phyloP scores from a whole-genome alignment of 2,113 vertebrate genomes.

The Coryphaenoides rupestris region DNA sequence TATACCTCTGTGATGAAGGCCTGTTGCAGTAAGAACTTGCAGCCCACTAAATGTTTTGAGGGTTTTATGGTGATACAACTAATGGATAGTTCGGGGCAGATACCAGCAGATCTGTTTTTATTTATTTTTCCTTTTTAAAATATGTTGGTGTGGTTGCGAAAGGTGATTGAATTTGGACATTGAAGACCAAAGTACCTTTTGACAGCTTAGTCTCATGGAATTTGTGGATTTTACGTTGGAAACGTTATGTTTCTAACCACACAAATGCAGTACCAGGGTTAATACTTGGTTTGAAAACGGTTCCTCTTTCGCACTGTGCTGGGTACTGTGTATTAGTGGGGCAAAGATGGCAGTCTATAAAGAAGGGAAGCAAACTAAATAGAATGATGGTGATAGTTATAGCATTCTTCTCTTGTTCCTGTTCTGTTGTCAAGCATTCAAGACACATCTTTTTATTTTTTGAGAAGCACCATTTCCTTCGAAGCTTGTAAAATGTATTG shows the following conservation, averaged over 20 bases:
- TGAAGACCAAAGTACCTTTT: constrained; percentile 10
- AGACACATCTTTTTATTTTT: constrained; percentile 30
- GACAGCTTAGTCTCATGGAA: constrained; percentile 20
- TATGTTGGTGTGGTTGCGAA: neutral
- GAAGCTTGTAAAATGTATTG: constrained; percentile 76
- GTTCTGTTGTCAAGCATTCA: constrained; percentile 44
- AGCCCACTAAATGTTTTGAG: too few relatives aligned
- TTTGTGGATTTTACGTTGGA: constrained; percentile 27
- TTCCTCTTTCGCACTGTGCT: neutral
- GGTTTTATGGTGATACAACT: too few relatives aligned
- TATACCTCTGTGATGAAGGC: too few relatives aligned
- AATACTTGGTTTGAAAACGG: neutral
- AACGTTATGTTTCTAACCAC: constrained; percentile 2
- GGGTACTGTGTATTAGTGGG: neutral
- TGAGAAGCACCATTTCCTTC: constrained; percentile 54
- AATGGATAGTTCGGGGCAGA: too few relatives aligned
- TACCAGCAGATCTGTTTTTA: too few relatives aligned
- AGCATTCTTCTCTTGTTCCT: constrained; percentile 39
- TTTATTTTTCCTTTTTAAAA: too few relatives aligned
- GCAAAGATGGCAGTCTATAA: neutral
- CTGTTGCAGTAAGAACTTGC: too few relatives aligned
- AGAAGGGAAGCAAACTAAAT: constrained; percentile 9
- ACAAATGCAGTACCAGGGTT: constrained; percentile 1
- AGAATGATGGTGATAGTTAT: constrained; percentile 37
- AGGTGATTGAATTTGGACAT: neutral